Percentiles rank a stretch among this genome's conserved stretches.
These are phyloP conservation scores for Dicyema japonicum DNA, from an alignment of 1,140 invertebrate genomes.

Conservation along the genomic window DNA sequence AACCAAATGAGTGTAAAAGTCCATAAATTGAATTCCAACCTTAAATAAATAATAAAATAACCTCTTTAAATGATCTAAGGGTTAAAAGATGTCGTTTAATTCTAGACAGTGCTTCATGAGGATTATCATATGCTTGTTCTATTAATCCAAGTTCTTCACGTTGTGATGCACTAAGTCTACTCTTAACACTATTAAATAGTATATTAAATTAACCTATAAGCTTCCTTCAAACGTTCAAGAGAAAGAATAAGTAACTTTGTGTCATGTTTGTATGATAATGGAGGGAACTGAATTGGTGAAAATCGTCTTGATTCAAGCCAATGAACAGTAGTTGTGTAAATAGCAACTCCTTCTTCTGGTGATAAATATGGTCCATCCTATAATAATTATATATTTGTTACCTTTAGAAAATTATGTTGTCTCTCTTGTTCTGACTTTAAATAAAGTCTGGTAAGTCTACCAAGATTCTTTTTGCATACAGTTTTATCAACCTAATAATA, in stretches of 20 bases:
- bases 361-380: slow-evolving; percentile 89
- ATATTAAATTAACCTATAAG: slow-evolving; percentile 29
- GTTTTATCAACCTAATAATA: slow-evolving; percentile 54
- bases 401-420: slow-evolving; percentile 89
- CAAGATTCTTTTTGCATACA: slow-evolving; percentile 95
- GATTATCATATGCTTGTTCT: slow-evolving; percentile 97
- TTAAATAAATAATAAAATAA: slow-evolving; percentile 10
- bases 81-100: slow-evolving; percentile 95
- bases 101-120: slow-evolving; percentile 81
- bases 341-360: slow-evolving; percentile 91
- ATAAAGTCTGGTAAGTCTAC: slow-evolving; percentile 66
- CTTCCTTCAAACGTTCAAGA: slow-evolving; percentile 77
- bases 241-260: slow-evolving; percentile 86
- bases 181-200: slow-evolving; percentile 48
- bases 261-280: slow-evolving; percentile 93
- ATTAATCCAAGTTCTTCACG: slow-evolving; percentile 85
- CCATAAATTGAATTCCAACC: slow-evolving; percentile 73
- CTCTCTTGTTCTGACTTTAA: slow-evolving; percentile 91
- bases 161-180: slow-evolving; percentile 83
- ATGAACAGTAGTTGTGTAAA: slow-evolving; percentile 94
- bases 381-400: slow-evolving; percentile 5
- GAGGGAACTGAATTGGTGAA: slow-evolving; percentile 91
- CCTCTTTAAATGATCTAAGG: slow-evolving; percentile 86
- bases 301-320: slow-evolving; percentile 89
- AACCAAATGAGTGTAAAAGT: slow-evolving; percentile 83